Conservation (phyloP, 2,797 vertebrate genomes). For the Dermochelys coriacea region DNA sequence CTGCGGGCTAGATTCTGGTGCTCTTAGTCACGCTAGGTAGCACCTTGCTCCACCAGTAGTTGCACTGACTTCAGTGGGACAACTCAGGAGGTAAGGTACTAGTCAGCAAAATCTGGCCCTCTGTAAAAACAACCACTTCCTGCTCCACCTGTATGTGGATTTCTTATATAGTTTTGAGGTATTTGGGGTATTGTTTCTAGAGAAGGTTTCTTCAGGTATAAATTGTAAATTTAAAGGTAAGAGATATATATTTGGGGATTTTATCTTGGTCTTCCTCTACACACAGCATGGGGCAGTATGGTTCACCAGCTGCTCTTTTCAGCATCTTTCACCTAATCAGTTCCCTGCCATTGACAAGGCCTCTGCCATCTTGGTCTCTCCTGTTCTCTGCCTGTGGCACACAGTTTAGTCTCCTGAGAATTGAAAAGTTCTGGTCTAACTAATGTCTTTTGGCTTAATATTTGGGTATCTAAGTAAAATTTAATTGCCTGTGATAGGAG, state of each 20-base stretch:
- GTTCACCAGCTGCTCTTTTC: too few relatives aligned
- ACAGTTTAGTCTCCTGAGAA: too few relatives aligned
- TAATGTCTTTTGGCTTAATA: background rate
- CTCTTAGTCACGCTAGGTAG: background rate
- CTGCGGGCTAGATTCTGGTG: background rate
- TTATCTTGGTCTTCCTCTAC: background rate
- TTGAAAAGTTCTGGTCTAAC: background rate
- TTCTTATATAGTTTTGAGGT: background rate
- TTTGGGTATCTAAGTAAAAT: background rate
- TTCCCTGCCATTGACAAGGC: too few relatives aligned
- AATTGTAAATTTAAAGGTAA: background rate
- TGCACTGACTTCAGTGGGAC: background rate
- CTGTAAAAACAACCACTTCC: background rate
- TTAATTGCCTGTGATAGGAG: too few relatives aligned
- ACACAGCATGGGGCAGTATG: background rate
- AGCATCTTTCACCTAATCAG: too few relatives aligned
- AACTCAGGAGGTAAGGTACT: background rate
- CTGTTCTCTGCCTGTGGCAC: too few relatives aligned
- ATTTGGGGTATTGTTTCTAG: background rate
- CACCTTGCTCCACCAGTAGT: background rate
- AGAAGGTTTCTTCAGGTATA: background rate
- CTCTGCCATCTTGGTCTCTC: too few relatives aligned
- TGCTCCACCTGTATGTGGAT: background rate
- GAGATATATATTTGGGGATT: background rate
- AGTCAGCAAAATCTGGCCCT: background rate